Evolutionary conservation across 1,140 invertebrate genomes (phyloP), one percentile per base, ranked within the genome.

Genomic region (Cylas formicarius): DNA sequence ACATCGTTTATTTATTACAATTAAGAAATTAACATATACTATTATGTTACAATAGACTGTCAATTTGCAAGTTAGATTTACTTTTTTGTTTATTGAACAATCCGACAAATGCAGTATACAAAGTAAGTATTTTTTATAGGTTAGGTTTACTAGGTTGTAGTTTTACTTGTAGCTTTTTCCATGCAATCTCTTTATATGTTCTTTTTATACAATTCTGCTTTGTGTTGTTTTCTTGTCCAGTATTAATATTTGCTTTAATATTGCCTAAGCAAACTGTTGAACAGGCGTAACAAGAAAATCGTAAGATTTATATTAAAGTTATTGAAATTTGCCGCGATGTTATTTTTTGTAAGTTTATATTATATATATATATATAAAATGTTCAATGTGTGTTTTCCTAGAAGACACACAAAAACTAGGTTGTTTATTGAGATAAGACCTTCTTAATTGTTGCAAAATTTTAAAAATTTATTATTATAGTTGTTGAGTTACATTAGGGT

Each of bases 271-370:
- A 43, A 21, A 44, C 34, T 36, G 44, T 54, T 62, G 55, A 51
- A 49, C 48, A 50, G 58, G 57, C 57, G 55, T 53, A 58, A 58
- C 56, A 55, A 51, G 38, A 61, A 47, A 53, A 56, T 53, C 60
- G 59, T 61, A 60, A 61, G 36, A 48, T 26, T 33, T 32, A 31
- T 43, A 43, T 28, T 20, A 29, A 21, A 48, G 27, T 37, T 28
- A 36, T 47, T 39, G 27, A 45, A 47, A 45, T 43, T 53, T 45
- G 52, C 53, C 51, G 57, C 58, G 55, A 55, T 60, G 55, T 62
- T 62, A 57, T 58, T 58, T 62, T 62, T 60, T 62, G 52, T 60
- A 57, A 60, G 52, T 62, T 60, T 60, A 60, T 58, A 57, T 62
- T 61, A 61, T 59, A 58, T 48, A n/a, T n/a, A n/a, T n/a, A n/a